Conservation (phyloP, 1,140 invertebrate species). For the Armadillidium nasatum region DNA sequence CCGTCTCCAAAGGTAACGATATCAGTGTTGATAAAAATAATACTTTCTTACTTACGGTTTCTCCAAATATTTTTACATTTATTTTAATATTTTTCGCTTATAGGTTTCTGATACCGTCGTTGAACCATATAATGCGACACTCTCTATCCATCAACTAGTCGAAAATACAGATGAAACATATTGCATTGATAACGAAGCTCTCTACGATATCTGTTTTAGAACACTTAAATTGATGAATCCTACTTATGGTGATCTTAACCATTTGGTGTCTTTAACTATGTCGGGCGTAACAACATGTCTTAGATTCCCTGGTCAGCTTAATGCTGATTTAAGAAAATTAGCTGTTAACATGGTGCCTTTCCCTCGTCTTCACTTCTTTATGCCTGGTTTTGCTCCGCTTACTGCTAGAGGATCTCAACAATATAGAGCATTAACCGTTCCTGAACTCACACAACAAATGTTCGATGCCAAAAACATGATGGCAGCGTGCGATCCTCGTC, state of each 20-base stretch:
- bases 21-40: too few relatives aligned
- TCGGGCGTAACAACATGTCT: constrained; percentile 77
- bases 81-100: too few relatives aligned
- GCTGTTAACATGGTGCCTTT: constrained; percentile 79
- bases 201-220: constrained; percentile 73
- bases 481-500: constrained; percentile 67
- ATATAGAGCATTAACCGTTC: constrained; percentile 56
- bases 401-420: constrained; percentile 54
- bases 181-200: constrained; percentile 76
- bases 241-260: constrained; percentile 55
- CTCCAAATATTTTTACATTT: too few relatives aligned
- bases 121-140: constrained; percentile 68
- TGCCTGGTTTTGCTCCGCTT: constrained; percentile 70
- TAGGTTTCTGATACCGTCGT: constrained; percentile 71
- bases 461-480: constrained; percentile 72
- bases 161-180: constrained; percentile 73
- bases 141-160: constrained; percentile 66
- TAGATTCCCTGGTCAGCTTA: constrained; percentile 73
- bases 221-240: constrained; percentile 65
- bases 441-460: constrained; percentile 60
- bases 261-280: constrained; percentile 57
- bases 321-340: constrained; percentile 77
- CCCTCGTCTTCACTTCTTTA: constrained; percentile 72
- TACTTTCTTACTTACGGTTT: too few relatives aligned
- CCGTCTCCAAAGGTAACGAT: constrained; percentile 55